Evolutionary conservation across 2,888 invertebrate genomes (phyloP), one percentile per base, ranked within the genome.

Genomic region (Adelognathus sp.): DNA sequence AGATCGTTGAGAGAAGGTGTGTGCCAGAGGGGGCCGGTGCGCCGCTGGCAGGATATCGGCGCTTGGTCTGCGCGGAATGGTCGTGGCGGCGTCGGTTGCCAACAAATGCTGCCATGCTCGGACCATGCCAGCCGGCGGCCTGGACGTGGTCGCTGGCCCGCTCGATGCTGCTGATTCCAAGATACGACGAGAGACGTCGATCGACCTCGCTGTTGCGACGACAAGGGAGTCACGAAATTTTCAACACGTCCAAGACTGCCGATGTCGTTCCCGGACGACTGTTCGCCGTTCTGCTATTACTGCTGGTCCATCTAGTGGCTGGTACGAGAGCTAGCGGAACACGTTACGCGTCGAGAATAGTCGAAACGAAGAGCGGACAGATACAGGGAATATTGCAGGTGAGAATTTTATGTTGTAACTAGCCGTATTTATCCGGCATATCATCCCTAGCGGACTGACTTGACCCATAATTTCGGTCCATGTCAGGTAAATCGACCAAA

Each of bases 291-390:
- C 58, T 81, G 14, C 54, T 81, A 11, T 58, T 82, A 7, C 50
- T 81, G 11, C 70, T 82, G 31, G 74, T 67, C 18, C 71, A 63
- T 71, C 66, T 73, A 44, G 76, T 80, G 16, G 79, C 81, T 81
- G 80, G 74, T 24, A 61, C 82, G 61, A 76, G 84, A 66, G 86
- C 86, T 14, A 61, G 58, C 82, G 94, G 94, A 75, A 95, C 95
- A 82, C 94, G 95, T 72, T 96, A 95, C 93, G 95, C 95, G 91
- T 96, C 96, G 84, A 94, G 96, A 89, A 96, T 96, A 87, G 95
- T 97, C 86, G 95, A 96, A 92, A 97, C 96, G 44, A 95, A 95
- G 76, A 88, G 87, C 75, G 91, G 91, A 78, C 91, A 90, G 79
- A 89, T 91, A 76, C 89, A 89, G 24, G 91, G 91, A 67, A 90